Evolutionary conservation across 2,888 invertebrate genomes (phyloP).

Genomic region (Strigamia maritima): DNA sequence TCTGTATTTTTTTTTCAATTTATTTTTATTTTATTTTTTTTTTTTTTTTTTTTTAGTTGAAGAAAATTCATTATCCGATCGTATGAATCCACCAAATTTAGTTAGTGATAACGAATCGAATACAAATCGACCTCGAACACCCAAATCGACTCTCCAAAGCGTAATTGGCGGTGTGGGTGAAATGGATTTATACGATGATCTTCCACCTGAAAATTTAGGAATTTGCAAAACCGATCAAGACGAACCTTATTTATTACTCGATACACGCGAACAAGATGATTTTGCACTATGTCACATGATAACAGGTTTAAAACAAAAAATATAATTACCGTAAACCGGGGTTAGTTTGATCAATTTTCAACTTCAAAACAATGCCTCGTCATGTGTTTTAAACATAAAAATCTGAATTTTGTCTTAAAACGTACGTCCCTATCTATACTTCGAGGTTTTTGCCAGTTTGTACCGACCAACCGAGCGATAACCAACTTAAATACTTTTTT

Average conservation of each 20-base stretch:
- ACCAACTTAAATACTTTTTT: no score
- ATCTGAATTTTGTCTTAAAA: no score
- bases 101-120: background rate
- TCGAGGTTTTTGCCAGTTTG: no score
- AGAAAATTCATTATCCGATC: background rate
- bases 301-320: constrained; percentile 43
- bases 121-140: background rate
- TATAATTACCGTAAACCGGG: no score
- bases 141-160: background rate
- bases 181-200: background rate
- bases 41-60: background rate
- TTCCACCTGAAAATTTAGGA: background rate
- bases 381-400: no score
- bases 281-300: constrained; percentile 53
- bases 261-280: constrained; percentile 52
- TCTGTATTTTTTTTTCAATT: background rate
- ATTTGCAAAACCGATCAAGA: background rate
- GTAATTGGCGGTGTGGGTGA: constrained; percentile 27
- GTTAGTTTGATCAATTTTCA: no score
- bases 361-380: no score
- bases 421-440: no score
- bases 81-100: background rate
- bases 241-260: constrained; percentile 54
- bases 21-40: background rate
- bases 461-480: no score